A percentile compares a stretch with the other conserved stretches of the same genome.
phyloP scores from a whole-genome alignment of 2,113 vertebrate genomes.

The Stegostoma tigrinum region DNA sequence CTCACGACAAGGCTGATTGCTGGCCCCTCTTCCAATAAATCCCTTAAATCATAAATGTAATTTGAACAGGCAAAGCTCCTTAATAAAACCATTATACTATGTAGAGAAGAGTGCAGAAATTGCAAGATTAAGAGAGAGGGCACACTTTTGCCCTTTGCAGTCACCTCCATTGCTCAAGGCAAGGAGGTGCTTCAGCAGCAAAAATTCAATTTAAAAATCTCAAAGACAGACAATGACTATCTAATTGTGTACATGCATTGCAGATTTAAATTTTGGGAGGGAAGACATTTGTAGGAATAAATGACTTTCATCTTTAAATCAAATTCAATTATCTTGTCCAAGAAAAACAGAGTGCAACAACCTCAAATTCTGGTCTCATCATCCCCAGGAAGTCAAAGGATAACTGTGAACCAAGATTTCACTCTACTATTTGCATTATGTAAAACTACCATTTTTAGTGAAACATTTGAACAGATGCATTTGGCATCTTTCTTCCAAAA shows the following conservation, averaged over 20 bases:
- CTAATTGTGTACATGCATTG: background rate
- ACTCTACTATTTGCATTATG: background rate
- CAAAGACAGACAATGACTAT: background rate
- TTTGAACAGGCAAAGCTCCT: background rate
- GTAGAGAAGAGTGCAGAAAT: background rate
- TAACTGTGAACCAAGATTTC: background rate
- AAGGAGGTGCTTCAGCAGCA: background rate
- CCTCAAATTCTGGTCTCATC: background rate
- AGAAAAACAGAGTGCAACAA: background rate
- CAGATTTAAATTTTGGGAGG: background rate
- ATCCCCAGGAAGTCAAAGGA: no score
- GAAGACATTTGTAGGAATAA: background rate
- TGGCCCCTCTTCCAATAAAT: no score
- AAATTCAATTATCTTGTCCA: background rate
- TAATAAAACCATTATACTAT: background rate
- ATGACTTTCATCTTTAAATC: background rate
- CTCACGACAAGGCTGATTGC: no score
- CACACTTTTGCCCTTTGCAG: background rate
- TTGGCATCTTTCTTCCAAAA: background rate
- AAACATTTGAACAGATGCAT: background rate
- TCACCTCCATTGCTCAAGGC: background rate
- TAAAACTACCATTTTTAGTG: background rate
- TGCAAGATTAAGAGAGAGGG: background rate
- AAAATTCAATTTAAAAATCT: background rate
- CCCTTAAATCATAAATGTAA: background rate